phyloP scores from a whole-genome alignment of 1,140 invertebrate species.

The Drosophila ambigua region DNA sequence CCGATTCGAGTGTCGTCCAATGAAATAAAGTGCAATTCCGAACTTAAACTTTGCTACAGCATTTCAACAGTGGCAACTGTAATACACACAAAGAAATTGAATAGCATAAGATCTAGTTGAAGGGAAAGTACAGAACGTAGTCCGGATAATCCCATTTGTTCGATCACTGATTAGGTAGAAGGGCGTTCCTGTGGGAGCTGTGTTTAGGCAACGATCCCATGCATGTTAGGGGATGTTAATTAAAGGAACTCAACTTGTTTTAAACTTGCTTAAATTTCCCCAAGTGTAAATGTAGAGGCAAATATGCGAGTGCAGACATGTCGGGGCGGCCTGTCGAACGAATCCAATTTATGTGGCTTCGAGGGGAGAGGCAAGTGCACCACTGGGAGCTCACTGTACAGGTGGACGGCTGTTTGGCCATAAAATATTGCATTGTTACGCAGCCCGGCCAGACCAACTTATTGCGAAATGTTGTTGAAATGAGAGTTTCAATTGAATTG shows the following conservation, averaged over 20 bases:
- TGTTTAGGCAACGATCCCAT: too few relatives aligned
- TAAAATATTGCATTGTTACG: slow-evolving; percentile 56
- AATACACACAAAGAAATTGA: slow-evolving; percentile 9
- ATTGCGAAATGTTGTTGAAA: slow-evolving; percentile 51
- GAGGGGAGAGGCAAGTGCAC: slow-evolving; percentile 11
- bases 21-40: slow-evolving; percentile 49
- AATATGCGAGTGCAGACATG: neutral
- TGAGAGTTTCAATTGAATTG: slow-evolving; percentile 70
- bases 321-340: slow-evolving; percentile 30
- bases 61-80: slow-evolving; percentile 10
- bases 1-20: slow-evolving; percentile 42
- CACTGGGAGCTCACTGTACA: slow-evolving; percentile 12
- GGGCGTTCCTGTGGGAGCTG: too few relatives aligned
- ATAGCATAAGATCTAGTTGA: neutral
- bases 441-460: slow-evolving; percentile 28
- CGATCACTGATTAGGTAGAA: too few relatives aligned
- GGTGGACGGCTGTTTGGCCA: slow-evolving; percentile 37
- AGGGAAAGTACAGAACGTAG: too few relatives aligned
- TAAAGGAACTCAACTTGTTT: neutral
- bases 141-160: too few relatives aligned
- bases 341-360: slow-evolving; percentile 57
- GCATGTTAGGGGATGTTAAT: neutral
- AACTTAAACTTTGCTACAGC: slow-evolving; percentile 42
- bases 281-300: slow-evolving; percentile 9
- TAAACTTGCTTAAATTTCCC: neutral